phyloP scores from a whole-genome alignment of 2,113 vertebrate genomes.

The Ciconia maguari region DNA sequence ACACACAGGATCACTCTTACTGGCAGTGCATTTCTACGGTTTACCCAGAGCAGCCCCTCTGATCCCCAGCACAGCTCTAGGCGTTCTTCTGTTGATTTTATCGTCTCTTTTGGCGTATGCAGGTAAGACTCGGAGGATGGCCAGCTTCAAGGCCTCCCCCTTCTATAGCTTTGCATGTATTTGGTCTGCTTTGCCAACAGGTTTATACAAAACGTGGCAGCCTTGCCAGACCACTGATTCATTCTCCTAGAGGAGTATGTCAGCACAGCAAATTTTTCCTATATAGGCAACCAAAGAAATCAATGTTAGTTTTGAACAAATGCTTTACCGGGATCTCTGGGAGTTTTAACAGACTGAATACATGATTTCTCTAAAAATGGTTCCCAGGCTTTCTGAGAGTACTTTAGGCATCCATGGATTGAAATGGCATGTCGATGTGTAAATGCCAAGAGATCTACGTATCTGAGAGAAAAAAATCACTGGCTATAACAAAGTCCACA shows the following conservation, averaged over 20 bases:
- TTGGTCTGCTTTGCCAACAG: background rate
- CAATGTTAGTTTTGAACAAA: background rate
- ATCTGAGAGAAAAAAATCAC: background rate
- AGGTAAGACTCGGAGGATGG: constrained; percentile 65
- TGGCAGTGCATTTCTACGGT: constrained; percentile 80
- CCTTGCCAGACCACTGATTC: background rate
- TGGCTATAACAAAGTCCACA: background rate
- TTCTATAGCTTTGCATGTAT: background rate
- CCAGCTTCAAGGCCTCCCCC: background rate
- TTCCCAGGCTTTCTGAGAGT: background rate
- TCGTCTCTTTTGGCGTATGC: constrained; percentile 77
- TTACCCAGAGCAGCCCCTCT: constrained; percentile 34
- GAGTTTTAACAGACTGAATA: background rate
- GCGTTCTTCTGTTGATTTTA: constrained; percentile 79
- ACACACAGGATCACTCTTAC: constrained; percentile 77
- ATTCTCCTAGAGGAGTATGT: background rate
- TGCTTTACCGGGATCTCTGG: background rate
- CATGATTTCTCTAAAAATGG: background rate
- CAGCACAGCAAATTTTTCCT: background rate
- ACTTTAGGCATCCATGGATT: background rate
- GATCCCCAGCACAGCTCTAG: constrained; percentile 79
- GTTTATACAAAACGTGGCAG: background rate
- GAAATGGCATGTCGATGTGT: background rate
- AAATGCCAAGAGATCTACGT: background rate
- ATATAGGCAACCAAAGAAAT: background rate